These are phyloP conservation scores for Lutjanus erythropterus DNA, from an alignment of 2,113 vertebrate species.

Conservation along the genomic window DNA sequence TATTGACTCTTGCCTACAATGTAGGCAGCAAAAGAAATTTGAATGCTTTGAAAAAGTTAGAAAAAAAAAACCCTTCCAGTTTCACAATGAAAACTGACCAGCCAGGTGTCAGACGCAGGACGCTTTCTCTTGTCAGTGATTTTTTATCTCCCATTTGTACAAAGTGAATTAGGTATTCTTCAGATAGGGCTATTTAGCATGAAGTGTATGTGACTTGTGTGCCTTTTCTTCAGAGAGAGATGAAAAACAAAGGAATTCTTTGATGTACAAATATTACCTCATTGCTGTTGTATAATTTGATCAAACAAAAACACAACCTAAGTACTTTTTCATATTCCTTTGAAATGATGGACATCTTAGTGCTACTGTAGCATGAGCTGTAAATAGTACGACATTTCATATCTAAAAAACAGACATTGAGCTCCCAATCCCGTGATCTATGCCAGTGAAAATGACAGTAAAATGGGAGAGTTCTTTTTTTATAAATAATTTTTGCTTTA, in stretches of 20 bases:
- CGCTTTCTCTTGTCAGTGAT: constrained; percentile 37
- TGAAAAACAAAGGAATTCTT: constrained; percentile 87
- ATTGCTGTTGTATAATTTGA: constrained; percentile 92
- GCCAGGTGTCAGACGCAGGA: constrained; percentile 28
- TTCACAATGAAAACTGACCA: constrained; percentile 33
- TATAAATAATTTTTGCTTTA: constrained; percentile 80
- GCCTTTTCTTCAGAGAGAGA: constrained; percentile 84
- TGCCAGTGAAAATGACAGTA: constrained; percentile 76
- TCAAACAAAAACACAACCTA: constrained; percentile 80
- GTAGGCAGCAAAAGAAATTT: constrained; percentile 75
- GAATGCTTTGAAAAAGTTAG: constrained; percentile 65
- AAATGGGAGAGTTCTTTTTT: constrained; percentile 84
- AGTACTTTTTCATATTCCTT: constrained; percentile 84
- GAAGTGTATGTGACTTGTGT: constrained; percentile 70
- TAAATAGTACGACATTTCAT: constrained; percentile 89
- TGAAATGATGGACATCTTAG: constrained; percentile 84
- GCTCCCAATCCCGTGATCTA: constrained; percentile 54
- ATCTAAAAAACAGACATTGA: constrained; percentile 52
- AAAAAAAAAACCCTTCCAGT: constrained; percentile 26
- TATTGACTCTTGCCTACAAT: constrained; percentile 82
- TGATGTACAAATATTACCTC: constrained; percentile 99
- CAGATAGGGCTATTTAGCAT: constrained; percentile 68
- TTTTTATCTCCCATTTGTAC: constrained; percentile 45
- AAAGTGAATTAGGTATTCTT: constrained; percentile 53
- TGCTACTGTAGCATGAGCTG: constrained; percentile 96